Base-by-base conservation (phyloP, 2,113 vertebrate genomes). In the Probosciger aterrimus region DNA sequence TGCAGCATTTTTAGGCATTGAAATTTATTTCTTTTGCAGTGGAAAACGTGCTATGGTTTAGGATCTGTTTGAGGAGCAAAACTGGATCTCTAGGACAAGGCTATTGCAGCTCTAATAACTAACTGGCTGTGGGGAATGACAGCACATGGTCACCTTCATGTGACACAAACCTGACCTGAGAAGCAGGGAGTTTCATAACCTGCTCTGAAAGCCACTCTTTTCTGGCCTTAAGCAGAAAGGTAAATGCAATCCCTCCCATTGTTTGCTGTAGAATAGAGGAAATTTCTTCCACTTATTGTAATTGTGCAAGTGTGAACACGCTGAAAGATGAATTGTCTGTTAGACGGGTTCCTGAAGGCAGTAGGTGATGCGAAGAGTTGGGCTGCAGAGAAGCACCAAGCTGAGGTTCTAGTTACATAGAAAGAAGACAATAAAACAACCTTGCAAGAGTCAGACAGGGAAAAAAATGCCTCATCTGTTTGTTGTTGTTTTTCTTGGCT, bases 221-320 rank as follows among this genome's bases (percentile, higher is more conserved):
- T 87, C 73, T 93, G 47, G 9, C 68, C 92, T 85, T 46, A 55
- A 82, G 65, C 65, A 79, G 59, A 65, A 88, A 62, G 57, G 53
- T 79, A 84, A 82, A 91, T 76, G 83, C n/a, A 91, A 15, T 91
- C 74, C 49, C 90, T 84, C 74, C 57, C 33, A 44, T 69, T 93
- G 88, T 93, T 76, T 91, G 69, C 74, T 87, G 80, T 30, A 86
- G 77, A 94, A 92, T 18, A 73, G 76, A 64, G 80, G 64, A 96
- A 47, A 65, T 89, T 93, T 94, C 69, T 94, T 91, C 83, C 74
- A 49, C 81, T 83, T 79, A 73, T 3, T 49, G 65, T 92, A 85
- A 93, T 94, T 84, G 60, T 52, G 92, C 95, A 93, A 94, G 77
- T 94, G 91, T 95, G 96, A 96, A 94, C 92, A 88, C 0, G 41